Conservation (phyloP, 2,797 vertebrate species). For the Hoplostethus mediterraneus region DNA sequence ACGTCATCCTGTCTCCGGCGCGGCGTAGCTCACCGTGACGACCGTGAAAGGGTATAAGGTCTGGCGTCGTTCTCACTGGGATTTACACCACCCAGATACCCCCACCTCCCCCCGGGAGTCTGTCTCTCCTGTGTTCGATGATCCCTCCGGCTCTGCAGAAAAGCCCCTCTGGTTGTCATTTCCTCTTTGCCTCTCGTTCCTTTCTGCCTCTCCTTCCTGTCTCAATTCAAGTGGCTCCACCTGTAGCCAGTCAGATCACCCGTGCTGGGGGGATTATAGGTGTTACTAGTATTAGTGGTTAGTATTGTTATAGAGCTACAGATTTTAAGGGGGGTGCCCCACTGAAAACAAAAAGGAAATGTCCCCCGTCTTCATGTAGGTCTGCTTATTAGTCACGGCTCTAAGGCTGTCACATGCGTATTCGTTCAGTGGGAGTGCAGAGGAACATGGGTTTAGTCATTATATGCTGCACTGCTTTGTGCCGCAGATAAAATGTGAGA, state of each 20-base stretch:
- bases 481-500: constrained; percentile 37
- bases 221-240: too few species aligned
- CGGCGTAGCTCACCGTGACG: not conserved
- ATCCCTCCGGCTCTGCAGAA: too few species aligned
- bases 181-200: too few species aligned
- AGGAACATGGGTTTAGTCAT: constrained; percentile 31
- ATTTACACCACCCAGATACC: not conserved
- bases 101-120: too few species aligned
- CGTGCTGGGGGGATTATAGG: too few species aligned
- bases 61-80: not conserved
- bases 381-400: constrained; percentile 46
- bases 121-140: too few species aligned
- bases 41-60: too few species aligned
- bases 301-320: too few species aligned
- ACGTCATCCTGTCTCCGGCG: constrained; percentile 8
- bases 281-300: too few species aligned
- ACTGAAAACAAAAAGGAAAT: constrained; percentile 29
- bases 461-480: constrained; percentile 39
- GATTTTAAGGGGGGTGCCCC: not conserved
- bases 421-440: constrained; percentile 27
- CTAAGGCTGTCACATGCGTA: constrained; percentile 27
- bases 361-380: not conserved
- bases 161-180: too few species aligned
- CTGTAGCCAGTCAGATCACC: too few species aligned
- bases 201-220: too few species aligned